phyloP scores from a whole-genome alignment of 2,113 vertebrate genomes.

The Echinops telfairi region DNA sequence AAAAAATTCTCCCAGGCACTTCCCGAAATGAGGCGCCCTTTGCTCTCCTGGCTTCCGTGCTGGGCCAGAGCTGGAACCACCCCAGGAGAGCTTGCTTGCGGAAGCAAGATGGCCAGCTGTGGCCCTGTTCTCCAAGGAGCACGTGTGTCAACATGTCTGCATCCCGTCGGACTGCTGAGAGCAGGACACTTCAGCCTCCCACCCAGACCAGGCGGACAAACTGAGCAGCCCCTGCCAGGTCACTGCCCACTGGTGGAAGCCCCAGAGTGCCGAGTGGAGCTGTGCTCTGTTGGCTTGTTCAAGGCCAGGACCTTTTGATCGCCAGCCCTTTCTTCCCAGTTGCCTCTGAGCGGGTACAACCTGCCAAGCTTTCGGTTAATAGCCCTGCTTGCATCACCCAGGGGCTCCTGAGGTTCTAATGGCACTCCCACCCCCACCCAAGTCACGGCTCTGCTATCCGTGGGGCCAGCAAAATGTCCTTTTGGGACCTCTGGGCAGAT shows the following conservation, averaged over 20 bases:
- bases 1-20: neutral
- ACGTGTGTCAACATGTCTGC: neutral
- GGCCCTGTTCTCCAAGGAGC: neutral
- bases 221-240: neutral
- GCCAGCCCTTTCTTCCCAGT: neutral
- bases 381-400: neutral
- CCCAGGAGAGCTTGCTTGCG: neutral
- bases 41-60: neutral
- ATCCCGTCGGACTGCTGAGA: fast-evolving
- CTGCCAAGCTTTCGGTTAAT: neutral
- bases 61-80: neutral
- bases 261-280: neutral
- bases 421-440: too few species aligned
- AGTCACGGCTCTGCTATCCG: neutral
- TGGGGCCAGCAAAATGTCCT: neutral
- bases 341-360: neutral
- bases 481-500: neutral
- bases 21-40: neutral
- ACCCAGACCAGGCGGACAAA: neutral
- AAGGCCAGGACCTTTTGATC: neutral
- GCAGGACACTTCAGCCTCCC: neutral
- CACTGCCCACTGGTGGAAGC: neutral
- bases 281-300: neutral
- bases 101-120: neutral
- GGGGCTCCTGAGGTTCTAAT: neutral